These are phyloP conservation scores for Brachionichthys hirsutus DNA, from an alignment of 2,113 vertebrate species.

Conservation along the genomic window DNA sequence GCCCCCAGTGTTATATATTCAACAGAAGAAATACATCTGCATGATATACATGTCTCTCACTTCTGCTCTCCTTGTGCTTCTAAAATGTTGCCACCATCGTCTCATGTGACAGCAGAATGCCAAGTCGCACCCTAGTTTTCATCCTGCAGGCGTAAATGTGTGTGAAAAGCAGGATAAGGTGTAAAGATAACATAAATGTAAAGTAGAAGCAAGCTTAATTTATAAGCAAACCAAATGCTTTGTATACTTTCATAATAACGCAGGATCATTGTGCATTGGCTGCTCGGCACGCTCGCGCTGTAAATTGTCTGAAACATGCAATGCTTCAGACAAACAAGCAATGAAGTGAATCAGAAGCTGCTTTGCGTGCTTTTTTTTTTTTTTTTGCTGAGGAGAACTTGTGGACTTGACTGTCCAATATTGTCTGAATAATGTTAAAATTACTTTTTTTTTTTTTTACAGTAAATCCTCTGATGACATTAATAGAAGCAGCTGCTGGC, in stretches of 20 bases:
- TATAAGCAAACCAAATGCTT: not conserved
- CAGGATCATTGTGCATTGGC: constrained; percentile 37
- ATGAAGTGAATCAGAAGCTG: constrained; percentile 74
- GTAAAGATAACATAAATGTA: too few relatives aligned
- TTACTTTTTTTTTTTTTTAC: constrained; percentile 58
- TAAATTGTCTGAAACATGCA: constrained; percentile 58
- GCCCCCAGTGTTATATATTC: constrained; percentile 37
- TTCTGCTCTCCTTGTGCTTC: constrained; percentile 8
- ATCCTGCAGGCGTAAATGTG: not conserved
- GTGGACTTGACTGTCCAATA: constrained; percentile 70
- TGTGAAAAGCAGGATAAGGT: not conserved
- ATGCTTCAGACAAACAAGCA: constrained; percentile 65
- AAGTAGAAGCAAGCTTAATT: too few relatives aligned
- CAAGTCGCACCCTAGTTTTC: constrained; percentile 10
- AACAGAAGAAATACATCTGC: constrained; percentile 51
- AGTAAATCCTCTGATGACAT: constrained; percentile 50
- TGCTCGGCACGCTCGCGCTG: constrained; percentile 21
- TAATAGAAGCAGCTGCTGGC: constrained; percentile 44
- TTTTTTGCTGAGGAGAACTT: constrained; percentile 68
- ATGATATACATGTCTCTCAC: constrained; percentile 12
- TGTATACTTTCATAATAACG: constrained; percentile 21
- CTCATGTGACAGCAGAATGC: constrained; percentile 37
- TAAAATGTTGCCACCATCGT: constrained; percentile 21
- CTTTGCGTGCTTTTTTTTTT: constrained; percentile 55
- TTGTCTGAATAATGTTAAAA: constrained; percentile 74